phyloP scores from a whole-genome alignment of 1,140 invertebrate genomes.

The Belonocnema kinseyi region DNA sequence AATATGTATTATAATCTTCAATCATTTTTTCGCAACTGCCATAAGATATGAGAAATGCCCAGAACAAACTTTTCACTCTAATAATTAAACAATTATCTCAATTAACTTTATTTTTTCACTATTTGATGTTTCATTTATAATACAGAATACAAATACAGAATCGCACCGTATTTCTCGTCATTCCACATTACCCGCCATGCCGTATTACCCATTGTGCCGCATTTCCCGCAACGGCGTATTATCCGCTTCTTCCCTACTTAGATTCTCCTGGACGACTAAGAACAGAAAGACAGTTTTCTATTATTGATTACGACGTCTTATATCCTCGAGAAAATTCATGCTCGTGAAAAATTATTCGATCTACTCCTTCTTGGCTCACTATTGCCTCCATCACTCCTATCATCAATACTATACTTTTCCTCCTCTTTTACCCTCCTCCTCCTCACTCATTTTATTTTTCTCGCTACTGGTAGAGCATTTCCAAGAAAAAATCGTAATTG shows the following conservation, averaged over 20 bases:
- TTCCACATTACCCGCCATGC: no score
- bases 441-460: neutral
- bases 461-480: neutral
- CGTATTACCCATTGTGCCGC: no score
- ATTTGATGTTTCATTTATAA: no score
- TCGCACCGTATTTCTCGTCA: no score
- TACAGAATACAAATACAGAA: no score
- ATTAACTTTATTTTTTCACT: no score
- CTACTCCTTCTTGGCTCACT: neutral
- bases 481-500: neutral
- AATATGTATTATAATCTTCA: no score
- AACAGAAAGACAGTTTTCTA: constrained; percentile 9
- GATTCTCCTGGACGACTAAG: neutral
- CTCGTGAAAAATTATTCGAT: constrained; percentile 16
- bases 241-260: neutral
- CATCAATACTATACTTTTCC: neutral
- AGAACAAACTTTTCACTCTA: no score
- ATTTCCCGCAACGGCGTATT: no score
- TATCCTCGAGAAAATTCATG: neutral
- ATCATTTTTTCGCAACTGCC: no score
- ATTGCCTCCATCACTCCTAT: constrained; percentile 4
- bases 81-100: no score
- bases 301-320: neutral
- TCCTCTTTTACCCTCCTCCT: neutral
- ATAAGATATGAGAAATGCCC: no score